These are phyloP conservation scores for Orussus abietinus DNA, from an alignment of 1,140 invertebrate genomes.

Conservation along the genomic window DNA sequence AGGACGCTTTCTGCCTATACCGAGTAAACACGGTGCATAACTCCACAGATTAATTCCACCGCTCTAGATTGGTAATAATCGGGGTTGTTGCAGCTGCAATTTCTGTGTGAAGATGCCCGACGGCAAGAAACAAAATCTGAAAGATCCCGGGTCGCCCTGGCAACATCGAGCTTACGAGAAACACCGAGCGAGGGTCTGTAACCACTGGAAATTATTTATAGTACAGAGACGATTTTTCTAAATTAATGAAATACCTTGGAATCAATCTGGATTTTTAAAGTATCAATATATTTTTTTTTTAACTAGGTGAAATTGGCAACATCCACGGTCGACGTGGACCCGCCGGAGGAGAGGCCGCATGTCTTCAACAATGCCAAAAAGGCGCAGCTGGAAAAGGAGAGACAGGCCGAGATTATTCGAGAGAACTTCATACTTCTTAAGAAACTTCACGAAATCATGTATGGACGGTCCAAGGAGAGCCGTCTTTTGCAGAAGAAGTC, in stretches of 20 bases:
- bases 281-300: slow-evolving; percentile 6
- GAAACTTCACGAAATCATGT: slow-evolving; percentile 44
- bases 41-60: slow-evolving; percentile 5
- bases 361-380: slow-evolving; percentile 41
- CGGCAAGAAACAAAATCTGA: slow-evolving; percentile 3
- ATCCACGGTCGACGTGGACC: slow-evolving; percentile 39
- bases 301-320: slow-evolving; percentile 36
- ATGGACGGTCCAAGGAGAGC: slow-evolving; percentile 27
- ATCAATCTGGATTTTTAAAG: neutral
- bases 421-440: slow-evolving; percentile 47
- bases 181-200: slow-evolving; percentile 33
- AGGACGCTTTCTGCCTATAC: slow-evolving; percentile 6
- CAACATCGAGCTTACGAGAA: slow-evolving; percentile 27
- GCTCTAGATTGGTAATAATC: too few species aligned
- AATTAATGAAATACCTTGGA: neutral
- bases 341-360: slow-evolving; percentile 38
- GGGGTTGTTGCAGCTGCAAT: too few species aligned
- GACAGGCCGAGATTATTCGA: slow-evolving; percentile 38
- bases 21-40: slow-evolving; percentile 18
- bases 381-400: slow-evolving; percentile 41
- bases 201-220: neutral
- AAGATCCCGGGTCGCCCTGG: slow-evolving; percentile 17
- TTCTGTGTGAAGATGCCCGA: slow-evolving; percentile 16
- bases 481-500: slow-evolving; percentile 32
- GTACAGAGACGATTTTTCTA: neutral